These are phyloP conservation scores for Acanthococcus lagerstroemiae DNA, from an alignment of 2,888 invertebrate species.

Conservation along the genomic window DNA sequence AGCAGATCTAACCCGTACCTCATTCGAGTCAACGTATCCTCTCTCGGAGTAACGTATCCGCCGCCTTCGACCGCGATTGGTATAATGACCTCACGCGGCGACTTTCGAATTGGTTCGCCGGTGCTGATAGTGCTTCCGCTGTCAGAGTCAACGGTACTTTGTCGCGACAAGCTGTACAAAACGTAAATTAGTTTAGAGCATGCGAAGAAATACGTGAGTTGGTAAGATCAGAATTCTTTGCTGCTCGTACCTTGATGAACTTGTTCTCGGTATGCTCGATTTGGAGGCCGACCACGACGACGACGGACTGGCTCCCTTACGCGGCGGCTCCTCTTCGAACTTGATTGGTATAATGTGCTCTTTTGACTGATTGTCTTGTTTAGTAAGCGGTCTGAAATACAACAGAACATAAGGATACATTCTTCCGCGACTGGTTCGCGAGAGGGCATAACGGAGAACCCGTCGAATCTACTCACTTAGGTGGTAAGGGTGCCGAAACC, in stretches of 20 bases:
- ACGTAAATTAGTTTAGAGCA: constrained; percentile 37
- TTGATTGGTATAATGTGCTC: constrained; percentile 60
- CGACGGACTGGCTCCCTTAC: constrained; percentile 41
- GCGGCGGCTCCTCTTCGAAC: constrained; percentile 42
- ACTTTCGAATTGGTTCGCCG: constrained; percentile 71
- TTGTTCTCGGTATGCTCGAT: constrained; percentile 29
- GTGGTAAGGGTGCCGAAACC: constrained; percentile 40
- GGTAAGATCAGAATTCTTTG: constrained; percentile 14
- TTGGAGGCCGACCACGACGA: constrained; percentile 24
- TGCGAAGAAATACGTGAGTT: background rate
- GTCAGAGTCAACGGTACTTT: constrained; percentile 61
- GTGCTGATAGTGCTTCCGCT: constrained; percentile 47
- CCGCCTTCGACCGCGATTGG: constrained; percentile 88
- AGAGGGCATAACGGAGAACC: too few species aligned
- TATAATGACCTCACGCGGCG: constrained; percentile 81
- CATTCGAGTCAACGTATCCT: constrained; percentile 51
- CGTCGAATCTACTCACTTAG: constrained; percentile 19
- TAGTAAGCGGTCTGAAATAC: constrained; percentile 44
- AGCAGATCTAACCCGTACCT: constrained; percentile 35
- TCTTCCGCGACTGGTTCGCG: too few species aligned
- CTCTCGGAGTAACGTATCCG: constrained; percentile 67
- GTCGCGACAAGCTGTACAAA: constrained; percentile 46
- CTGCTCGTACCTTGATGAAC: constrained; percentile 19
- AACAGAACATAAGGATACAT: too few species aligned
- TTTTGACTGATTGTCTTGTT: constrained; percentile 42